phyloP scores from a whole-genome alignment of 2,888 invertebrate species.

The Atethmia centrago region DNA sequence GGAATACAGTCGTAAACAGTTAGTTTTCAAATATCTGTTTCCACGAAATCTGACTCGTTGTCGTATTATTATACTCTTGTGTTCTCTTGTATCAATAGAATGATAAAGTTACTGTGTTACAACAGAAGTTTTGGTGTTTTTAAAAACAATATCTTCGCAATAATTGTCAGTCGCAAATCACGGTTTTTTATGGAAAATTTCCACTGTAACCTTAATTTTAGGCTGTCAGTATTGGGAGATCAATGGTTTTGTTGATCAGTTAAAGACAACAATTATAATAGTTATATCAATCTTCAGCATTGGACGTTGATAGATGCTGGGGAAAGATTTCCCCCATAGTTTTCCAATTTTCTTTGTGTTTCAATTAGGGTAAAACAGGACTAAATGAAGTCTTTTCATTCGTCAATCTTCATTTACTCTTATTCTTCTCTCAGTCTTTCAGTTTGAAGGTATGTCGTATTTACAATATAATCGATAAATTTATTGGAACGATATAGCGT shows the following conservation, averaged over 20 bases:
- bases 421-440: background rate
- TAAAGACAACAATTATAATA: background rate
- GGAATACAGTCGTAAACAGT: constrained; percentile 14
- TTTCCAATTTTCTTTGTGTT: background rate
- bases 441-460: background rate
- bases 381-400: background rate
- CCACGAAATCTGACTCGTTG: background rate
- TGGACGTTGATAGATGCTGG: background rate
- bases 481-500: too few relatives aligned
- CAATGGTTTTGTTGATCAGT: background rate
- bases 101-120: background rate
- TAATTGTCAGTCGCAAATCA: too few relatives aligned
- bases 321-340: background rate
- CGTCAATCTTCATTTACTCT: background rate
- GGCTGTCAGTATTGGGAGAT: background rate
- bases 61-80: background rate
- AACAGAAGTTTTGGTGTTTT: background rate
- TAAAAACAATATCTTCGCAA: background rate
- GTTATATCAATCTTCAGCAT: background rate
- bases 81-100: background rate
- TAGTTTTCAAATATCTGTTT: constrained; percentile 23
- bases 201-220: background rate
- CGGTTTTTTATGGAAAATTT: background rate
- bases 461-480: background rate
- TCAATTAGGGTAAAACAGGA: background rate